Evolutionary conservation across 2,797 vertebrate genomes (phyloP).

Genomic region (Tarsius wallacei): DNA sequence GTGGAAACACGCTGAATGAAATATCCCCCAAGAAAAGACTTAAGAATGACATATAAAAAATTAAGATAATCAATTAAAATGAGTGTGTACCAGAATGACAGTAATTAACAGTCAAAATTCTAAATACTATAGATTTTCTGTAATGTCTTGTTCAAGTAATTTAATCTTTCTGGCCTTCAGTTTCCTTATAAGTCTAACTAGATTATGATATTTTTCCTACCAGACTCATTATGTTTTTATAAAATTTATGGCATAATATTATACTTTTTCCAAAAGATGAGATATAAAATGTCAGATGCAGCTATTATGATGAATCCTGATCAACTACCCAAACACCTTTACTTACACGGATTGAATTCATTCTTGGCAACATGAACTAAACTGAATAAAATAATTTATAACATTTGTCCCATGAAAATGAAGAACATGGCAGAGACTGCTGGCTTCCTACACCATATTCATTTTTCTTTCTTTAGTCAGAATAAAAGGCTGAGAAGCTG

Average conservation of each 20-base stretch:
- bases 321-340: constrained; percentile 19
- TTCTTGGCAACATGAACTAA: neutral
- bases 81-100: neutral
- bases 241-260: constrained; percentile 45
- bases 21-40: constrained; percentile 4
- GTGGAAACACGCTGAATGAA: neutral
- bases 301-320: constrained; percentile 25
- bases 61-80: constrained; percentile 35
- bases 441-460: neutral
- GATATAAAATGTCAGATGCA: neutral
- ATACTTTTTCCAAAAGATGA: constrained; percentile 39
- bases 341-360: constrained; percentile 20
- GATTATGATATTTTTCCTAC: constrained; percentile 21
- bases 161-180: constrained; percentile 55
- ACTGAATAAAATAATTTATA: neutral
- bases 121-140: neutral
- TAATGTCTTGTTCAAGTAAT: constrained; percentile 53
- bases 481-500: neutral
- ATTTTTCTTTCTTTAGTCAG: neutral
- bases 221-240: constrained; percentile 19
- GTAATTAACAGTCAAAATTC: constrained; percentile 17
- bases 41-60: neutral
- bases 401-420: neutral
- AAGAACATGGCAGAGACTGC: neutral
- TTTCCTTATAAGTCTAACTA: constrained; percentile 41